A percentile compares a stretch with the other conserved stretches of the same genome.
Conservation (phyloP, 2,888 invertebrate species). For the Sarcophaga carnaria region DNA sequence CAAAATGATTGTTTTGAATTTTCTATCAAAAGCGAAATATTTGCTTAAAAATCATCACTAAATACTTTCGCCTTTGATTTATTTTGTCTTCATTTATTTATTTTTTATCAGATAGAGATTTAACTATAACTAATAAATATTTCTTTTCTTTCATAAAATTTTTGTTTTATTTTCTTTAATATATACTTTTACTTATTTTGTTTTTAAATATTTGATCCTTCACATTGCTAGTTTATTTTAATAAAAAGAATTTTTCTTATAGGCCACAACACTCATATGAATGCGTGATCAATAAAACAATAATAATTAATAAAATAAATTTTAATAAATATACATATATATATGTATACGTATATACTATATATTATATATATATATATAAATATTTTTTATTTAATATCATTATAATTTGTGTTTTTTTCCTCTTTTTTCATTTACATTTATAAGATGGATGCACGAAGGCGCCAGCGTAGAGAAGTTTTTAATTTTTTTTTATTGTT, state of each 20-base stretch:
- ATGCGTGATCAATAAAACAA: constrained; percentile 17
- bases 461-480: constrained; percentile 44
- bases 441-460: constrained; percentile 15
- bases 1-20: constrained; percentile 80
- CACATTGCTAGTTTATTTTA: constrained; percentile 69
- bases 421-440: not conserved
- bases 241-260: constrained; percentile 40
- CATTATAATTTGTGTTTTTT: constrained; percentile 10
- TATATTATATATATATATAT: constrained; percentile 23
- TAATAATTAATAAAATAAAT: constrained; percentile 51
- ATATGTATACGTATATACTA: constrained; percentile 20
- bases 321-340: constrained; percentile 52
- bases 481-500: constrained; percentile 32
- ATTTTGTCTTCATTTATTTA: constrained; percentile 65
- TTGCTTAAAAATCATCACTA: constrained; percentile 79
- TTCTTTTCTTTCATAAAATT: constrained; percentile 20
- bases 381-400: constrained; percentile 6
- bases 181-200: constrained; percentile 33
- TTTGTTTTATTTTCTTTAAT: not conserved
- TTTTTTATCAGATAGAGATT: constrained; percentile 58
- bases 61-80: constrained; percentile 77
- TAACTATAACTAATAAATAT: constrained; percentile 66
- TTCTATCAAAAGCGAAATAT: constrained; percentile 80
- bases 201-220: constrained; percentile 71
- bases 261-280: not conserved